These are phyloP conservation scores for Drosophila nigricruria DNA, from an alignment of 2,888 invertebrate species.

Conservation along the genomic window DNA sequence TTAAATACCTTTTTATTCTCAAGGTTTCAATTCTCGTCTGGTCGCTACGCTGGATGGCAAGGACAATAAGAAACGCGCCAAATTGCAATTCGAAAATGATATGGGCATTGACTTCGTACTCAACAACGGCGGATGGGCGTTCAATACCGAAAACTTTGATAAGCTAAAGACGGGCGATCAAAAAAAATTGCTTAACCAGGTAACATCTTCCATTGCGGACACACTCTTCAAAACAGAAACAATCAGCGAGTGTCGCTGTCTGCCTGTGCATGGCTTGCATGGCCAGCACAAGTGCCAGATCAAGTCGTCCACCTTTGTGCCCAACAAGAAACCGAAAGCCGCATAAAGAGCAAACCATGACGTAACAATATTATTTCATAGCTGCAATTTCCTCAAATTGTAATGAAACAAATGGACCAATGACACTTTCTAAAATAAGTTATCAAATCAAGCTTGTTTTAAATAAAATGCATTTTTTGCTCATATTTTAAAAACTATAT, in stretches of 20 bases:
- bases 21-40: constrained; percentile 88
- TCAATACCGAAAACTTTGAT: constrained; percentile 82
- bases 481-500: background rate
- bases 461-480: constrained; percentile 1
- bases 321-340: constrained; percentile 80
- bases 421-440: constrained; percentile 22
- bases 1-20: background rate
- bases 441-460: constrained; percentile 17
- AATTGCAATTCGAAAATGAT: constrained; percentile 87
- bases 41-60: constrained; percentile 89
- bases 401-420: background rate
- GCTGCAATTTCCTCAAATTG: constrained; percentile 15
- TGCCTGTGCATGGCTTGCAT: constrained; percentile 73
- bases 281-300: constrained; percentile 82
- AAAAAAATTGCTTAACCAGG: constrained; percentile 76
- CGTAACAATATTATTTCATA: constrained; percentile 8
- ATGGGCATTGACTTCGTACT: constrained; percentile 89
- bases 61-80: constrained; percentile 87
- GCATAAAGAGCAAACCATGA: constrained; percentile 28
- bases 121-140: constrained; percentile 84
- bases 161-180: constrained; percentile 73
- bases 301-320: constrained; percentile 79
- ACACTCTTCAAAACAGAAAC: constrained; percentile 84
- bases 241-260: constrained; percentile 82
- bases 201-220: constrained; percentile 83